A percentile compares a stretch with the other conserved stretches of the same genome.
Conservation (phyloP, 2,113 vertebrate species). For the Ornithorhynchus anatinus region DNA sequence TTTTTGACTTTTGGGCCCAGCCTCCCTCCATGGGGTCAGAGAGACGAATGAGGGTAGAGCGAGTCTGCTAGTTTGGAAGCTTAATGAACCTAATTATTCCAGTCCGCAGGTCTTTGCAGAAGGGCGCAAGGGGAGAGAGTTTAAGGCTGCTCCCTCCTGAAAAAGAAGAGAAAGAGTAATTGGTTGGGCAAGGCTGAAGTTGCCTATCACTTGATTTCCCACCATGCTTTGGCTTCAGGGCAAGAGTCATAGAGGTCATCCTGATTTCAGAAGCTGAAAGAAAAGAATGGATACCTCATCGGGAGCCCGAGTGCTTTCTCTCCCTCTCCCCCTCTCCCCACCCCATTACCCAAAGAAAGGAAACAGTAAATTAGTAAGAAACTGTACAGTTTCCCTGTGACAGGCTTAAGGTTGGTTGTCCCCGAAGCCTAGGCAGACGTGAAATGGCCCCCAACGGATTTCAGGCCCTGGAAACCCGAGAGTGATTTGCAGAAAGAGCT, state of each 20-base stretch:
- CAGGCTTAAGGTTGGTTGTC: not conserved
- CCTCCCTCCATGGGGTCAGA: not conserved
- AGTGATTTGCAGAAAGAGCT: not conserved
- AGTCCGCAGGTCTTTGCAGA: conserved; percentile 6
- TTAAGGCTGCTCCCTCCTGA: conserved; percentile 28
- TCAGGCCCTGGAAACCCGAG: not conserved
- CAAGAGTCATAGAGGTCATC: not conserved
- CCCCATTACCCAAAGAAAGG: not conserved
- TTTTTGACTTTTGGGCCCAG: no score
- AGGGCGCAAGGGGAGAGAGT: conserved; percentile 15
- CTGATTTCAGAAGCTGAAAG: not conserved
- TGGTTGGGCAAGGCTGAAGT: not conserved
- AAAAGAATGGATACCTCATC: not conserved
- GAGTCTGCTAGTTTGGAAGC: not conserved
- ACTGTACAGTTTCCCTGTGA: not conserved
- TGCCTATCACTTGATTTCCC: conserved; percentile 15
- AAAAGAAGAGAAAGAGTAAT: not conserved
- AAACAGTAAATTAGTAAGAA: not conserved
- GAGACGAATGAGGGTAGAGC: not conserved
- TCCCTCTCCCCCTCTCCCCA: not conserved
- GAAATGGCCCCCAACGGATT: no score
- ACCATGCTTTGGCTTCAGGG: not conserved
- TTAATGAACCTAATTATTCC: conserved; percentile 37
- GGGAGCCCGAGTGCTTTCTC: not conserved
- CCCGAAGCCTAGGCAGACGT: not conserved